Evolutionary conservation across 2,113 vertebrate species (phyloP).

Genomic region (Regulus satrapa): DNA sequence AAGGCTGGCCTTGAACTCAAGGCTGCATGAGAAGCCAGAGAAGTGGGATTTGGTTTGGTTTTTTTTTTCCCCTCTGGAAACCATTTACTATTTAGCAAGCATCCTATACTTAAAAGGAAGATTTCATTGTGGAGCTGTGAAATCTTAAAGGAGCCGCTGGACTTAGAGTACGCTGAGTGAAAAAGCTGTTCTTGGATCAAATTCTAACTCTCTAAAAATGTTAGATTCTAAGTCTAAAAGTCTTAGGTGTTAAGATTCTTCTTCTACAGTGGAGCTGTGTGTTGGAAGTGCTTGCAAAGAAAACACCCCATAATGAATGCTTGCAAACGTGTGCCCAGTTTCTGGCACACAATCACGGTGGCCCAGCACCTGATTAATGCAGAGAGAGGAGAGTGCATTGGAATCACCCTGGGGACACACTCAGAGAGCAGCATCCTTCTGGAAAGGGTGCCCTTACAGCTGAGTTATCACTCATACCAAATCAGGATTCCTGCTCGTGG

Average conservation of each 20-base stretch:
- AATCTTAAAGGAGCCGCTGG: background rate
- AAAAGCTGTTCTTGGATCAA: background rate
- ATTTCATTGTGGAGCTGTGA: background rate
- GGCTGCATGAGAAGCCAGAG: background rate
- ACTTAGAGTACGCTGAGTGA: background rate
- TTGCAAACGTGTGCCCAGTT: background rate
- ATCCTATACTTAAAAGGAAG: background rate
- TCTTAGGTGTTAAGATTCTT: too few species aligned
- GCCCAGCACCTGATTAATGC: background rate
- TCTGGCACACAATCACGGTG: background rate
- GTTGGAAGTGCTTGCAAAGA: background rate
- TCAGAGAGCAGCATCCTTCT: background rate
- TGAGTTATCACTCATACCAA: background rate
- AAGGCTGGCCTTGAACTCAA: background rate
- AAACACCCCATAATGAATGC: background rate
- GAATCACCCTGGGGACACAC: background rate
- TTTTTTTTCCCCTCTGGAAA: background rate
- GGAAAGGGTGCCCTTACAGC: background rate
- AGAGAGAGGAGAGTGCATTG: background rate
- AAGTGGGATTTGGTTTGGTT: too few species aligned
- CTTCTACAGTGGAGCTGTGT: background rate
- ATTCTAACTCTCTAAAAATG: background rate
- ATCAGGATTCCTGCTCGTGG: background rate
- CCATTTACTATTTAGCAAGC: background rate
- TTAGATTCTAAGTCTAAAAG: too few species aligned